These are phyloP conservation scores for Drosophila navojoa DNA, from an alignment of 1,140 invertebrate genomes.

Conservation along the genomic window DNA sequence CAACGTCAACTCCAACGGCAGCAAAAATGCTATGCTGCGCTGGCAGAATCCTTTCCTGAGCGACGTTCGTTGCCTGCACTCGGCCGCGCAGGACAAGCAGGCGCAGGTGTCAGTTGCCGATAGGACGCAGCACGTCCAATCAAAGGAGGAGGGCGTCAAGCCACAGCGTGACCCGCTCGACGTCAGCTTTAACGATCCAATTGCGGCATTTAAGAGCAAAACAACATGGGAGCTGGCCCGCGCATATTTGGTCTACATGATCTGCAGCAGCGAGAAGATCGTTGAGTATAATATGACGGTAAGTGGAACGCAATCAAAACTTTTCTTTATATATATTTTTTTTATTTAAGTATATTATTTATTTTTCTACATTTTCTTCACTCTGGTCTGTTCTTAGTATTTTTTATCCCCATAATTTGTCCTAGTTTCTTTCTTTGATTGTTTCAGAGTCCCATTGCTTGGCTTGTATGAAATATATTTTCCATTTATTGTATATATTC, in stretches of 20 bases:
- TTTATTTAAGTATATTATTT: background rate
- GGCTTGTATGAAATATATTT: too few species aligned
- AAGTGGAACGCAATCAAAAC: conserved; percentile 69
- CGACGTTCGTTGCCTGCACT: conserved; percentile 17
- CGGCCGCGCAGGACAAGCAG: conserved; percentile 16
- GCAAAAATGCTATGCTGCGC: background rate
- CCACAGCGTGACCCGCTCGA: conserved; percentile 91
- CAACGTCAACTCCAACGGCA: background rate
- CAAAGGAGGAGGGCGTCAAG: conserved; percentile 34
- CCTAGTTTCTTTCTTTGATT: too few species aligned
- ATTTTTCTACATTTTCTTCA: background rate
- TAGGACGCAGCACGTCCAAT: background rate
- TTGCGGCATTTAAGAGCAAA: conserved; percentile 96
- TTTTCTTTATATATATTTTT: background rate
- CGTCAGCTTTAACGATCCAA: conserved; percentile 92
- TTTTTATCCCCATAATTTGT: too few species aligned
- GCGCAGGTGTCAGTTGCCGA: conserved; percentile 18
- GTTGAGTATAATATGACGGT: conserved; percentile 98
- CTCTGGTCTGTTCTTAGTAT: background rate
- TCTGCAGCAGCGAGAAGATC: conserved; percentile 95
- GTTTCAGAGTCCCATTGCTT: too few species aligned
- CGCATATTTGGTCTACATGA: conserved; percentile 95
- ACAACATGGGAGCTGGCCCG: conserved; percentile 96
- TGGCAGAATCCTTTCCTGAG: conserved; percentile 8
- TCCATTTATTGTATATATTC: too few species aligned